Evolutionary conservation across 1,140 invertebrate species (phyloP).

Genomic region (Neomicropteryx cornuta): DNA sequence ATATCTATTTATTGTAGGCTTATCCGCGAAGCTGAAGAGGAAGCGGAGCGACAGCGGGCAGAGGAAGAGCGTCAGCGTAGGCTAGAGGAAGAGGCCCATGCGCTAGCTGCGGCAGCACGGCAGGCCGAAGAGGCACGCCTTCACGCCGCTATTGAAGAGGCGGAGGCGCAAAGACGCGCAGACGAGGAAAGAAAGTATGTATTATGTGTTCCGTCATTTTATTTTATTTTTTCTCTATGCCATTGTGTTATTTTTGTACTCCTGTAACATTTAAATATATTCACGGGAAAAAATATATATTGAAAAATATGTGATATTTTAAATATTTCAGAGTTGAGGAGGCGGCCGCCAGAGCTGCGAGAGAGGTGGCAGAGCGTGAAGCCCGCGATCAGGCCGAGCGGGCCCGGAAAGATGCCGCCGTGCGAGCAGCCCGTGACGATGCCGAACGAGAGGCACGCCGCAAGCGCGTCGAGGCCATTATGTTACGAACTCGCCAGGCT

Average conservation of each 20-base stretch:
- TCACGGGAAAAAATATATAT: neutral
- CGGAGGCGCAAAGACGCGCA: constrained; percentile 51
- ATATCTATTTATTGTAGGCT: constrained; percentile 21
- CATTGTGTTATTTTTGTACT: neutral
- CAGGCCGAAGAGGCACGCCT: constrained; percentile 64
- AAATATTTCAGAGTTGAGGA: constrained; percentile 49
- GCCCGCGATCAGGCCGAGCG: constrained; percentile 70
- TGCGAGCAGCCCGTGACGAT: constrained; percentile 65
- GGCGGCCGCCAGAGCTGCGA: constrained; percentile 54
- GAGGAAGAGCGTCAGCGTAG: constrained; percentile 73
- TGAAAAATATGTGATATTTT: neutral
- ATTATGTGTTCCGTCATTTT: neutral
- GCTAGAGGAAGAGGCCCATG: constrained; percentile 63
- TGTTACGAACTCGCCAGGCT: constrained; percentile 62
- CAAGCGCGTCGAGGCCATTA: constrained; percentile 73
- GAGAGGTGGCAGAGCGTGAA: constrained; percentile 65
- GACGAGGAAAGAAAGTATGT: constrained; percentile 40
- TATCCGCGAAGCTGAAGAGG: constrained; percentile 59
- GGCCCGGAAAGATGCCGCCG: constrained; percentile 60
- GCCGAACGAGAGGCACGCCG: constrained; percentile 65
- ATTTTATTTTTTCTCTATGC: neutral
- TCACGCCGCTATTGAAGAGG: constrained; percentile 48
- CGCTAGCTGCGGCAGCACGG: constrained; percentile 58
- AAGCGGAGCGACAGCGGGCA: constrained; percentile 60
- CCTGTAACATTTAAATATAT: neutral